Evolutionary conservation across 2,113 vertebrate genomes (phyloP).

Genomic region (Vidua macroura): DNA sequence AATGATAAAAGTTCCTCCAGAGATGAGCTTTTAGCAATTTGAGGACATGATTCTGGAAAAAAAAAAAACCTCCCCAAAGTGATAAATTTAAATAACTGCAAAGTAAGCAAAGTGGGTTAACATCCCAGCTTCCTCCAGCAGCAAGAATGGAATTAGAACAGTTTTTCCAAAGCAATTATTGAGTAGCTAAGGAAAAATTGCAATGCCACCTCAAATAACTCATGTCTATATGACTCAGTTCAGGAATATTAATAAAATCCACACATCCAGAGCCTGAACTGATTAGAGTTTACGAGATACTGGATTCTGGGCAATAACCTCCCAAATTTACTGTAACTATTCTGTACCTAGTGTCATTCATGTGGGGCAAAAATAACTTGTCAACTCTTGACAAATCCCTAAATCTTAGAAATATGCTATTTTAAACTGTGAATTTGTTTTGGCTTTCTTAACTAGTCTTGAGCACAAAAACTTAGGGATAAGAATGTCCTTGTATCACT

Average conservation of each 20-base stretch:
- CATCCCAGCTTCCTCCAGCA: conserved; percentile 9
- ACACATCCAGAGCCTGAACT: neutral
- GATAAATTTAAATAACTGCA: conserved; percentile 52
- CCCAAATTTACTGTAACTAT: neutral
- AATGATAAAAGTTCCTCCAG: conserved; percentile 34
- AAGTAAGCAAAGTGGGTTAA: conserved; percentile 40
- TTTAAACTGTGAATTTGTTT: neutral
- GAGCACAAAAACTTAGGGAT: neutral
- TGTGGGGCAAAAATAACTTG: neutral
- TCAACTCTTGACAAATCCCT: neutral
- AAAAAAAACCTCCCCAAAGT: neutral
- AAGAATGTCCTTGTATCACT: neutral
- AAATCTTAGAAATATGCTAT: neutral
- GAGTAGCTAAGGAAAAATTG: neutral
- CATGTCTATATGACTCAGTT: neutral
- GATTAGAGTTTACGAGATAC: neutral
- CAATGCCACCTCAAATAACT: conserved; percentile 36
- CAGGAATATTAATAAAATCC: conserved; percentile 41
- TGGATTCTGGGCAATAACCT: neutral
- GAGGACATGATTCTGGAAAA: neutral
- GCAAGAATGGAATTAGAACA: neutral
- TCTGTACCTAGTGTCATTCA: neutral
- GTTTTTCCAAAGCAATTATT: neutral
- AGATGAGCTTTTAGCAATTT: neutral
- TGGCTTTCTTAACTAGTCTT: neutral